These are phyloP conservation scores for Carabus problematicus DNA, from an alignment of 2,888 invertebrate genomes.

Conservation along the genomic window DNA sequence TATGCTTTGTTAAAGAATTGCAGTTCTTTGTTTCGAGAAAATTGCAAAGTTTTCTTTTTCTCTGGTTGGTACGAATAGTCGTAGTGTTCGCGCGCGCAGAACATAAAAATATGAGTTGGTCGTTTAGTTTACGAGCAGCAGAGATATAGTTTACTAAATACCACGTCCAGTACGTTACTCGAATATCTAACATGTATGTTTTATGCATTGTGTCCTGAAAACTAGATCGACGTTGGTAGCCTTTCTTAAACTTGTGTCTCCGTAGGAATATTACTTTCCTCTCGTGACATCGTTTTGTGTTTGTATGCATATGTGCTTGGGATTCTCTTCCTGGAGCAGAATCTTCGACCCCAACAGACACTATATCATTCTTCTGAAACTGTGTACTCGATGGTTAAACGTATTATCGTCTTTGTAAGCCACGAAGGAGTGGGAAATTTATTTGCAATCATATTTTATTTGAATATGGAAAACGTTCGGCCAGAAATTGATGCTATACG, in stretches of 20 bases:
- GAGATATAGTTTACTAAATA: conserved; percentile 41
- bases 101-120: conserved; percentile 30
- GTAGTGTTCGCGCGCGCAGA: conserved; percentile 16
- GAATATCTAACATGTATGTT: conserved; percentile 34
- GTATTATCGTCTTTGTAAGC: no score
- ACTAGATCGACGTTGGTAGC: conserved; percentile 25
- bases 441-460: no score
- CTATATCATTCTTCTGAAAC: no score
- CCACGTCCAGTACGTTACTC: conserved; percentile 24
- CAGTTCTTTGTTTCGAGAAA: neutral
- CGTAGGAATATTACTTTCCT: neutral
- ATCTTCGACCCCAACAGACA: neutral
- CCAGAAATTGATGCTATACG: no score
- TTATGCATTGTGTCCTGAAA: conserved; percentile 39
- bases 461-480: no score
- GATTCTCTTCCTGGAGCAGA: neutral
- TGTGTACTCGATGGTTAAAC: no score
- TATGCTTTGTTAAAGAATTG: no score
- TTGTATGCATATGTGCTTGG: neutral
- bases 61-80: conserved; percentile 15
- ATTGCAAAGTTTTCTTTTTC: neutral
- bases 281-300: neutral
- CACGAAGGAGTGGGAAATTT: no score
- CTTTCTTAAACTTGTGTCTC: neutral
- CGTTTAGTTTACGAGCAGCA: conserved; percentile 31